Conservation (phyloP, 2,888 invertebrate genomes). For the Trilocha varians region DNA sequence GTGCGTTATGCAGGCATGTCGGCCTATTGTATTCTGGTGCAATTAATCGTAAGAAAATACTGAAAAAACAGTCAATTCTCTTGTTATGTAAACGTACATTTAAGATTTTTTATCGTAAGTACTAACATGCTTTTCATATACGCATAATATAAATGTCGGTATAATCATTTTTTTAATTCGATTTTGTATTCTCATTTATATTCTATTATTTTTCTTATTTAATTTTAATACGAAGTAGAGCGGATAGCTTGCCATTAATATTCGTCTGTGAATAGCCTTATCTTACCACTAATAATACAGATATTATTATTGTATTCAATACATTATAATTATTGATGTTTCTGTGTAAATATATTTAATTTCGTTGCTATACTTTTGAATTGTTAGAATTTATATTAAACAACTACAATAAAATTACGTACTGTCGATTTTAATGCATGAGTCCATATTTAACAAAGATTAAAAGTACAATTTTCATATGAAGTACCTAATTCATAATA, state of each 20-base stretch:
- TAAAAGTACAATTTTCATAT: too few species aligned
- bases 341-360: not conserved
- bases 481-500: too few species aligned
- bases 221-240: not conserved
- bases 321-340: not conserved
- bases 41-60: not conserved
- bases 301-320: not conserved
- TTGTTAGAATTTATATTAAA: too few species aligned
- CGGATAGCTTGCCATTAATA: conserved; percentile 13
- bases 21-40: not conserved
- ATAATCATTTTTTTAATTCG: not conserved
- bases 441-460: too few species aligned
- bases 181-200: not conserved
- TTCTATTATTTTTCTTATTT: not conserved
- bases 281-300: conserved; percentile 40
- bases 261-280: conserved; percentile 27
- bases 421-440: too few species aligned
- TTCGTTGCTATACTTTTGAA: too few species aligned
- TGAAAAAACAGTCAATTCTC: not conserved
- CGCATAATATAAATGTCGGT: not conserved
- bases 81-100: not conserved
- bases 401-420: too few species aligned
- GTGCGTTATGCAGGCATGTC: not conserved
- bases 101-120: not conserved
- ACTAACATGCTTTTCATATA: not conserved